These are phyloP conservation scores for Theodoxus fluviatilis DNA, from an alignment of 2,888 invertebrate species.

Conservation along the genomic window DNA sequence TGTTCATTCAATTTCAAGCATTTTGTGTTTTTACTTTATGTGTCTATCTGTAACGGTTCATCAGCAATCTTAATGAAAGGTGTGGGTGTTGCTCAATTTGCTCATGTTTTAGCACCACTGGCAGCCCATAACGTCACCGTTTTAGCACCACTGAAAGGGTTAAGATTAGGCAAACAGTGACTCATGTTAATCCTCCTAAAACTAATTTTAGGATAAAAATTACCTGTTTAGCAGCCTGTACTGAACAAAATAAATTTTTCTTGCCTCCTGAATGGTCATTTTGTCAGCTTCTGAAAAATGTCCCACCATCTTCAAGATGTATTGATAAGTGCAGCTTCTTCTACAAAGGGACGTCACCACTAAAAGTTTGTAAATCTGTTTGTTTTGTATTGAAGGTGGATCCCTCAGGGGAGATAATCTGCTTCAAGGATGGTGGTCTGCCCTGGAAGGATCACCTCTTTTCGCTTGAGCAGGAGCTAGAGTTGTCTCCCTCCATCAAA, in stretches of 20 bases:
- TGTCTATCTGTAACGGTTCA: no score
- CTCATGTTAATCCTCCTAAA: neutral
- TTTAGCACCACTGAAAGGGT: no score
- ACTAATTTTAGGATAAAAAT: neutral
- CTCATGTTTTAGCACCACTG: no score
- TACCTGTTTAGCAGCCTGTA: neutral
- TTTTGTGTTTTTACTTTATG: no score
- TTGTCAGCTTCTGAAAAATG: neutral
- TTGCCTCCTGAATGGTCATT: neutral
- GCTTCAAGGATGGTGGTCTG: constrained; percentile 73
- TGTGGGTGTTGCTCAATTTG: no score
- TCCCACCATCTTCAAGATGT: neutral
- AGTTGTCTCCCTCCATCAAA: constrained; percentile 67
- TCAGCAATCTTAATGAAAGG: no score
- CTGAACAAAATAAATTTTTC: neutral
- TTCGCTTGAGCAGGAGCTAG: constrained; percentile 79
- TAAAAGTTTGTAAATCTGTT: neutral
- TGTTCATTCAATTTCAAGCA: no score
- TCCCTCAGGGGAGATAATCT: constrained; percentile 81
- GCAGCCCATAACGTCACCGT: no score
- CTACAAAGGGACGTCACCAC: neutral
- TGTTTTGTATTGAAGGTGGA: constrained; percentile 69
- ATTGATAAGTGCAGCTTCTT: neutral
- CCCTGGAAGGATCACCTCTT: constrained; percentile 94
- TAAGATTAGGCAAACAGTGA: no score